Percentiles rank a stretch among this genome's conserved stretches.
Evolutionary conservation across 2,113 vertebrate genomes (phyloP).

Genomic region (Romanogobio albipinnatus): DNA sequence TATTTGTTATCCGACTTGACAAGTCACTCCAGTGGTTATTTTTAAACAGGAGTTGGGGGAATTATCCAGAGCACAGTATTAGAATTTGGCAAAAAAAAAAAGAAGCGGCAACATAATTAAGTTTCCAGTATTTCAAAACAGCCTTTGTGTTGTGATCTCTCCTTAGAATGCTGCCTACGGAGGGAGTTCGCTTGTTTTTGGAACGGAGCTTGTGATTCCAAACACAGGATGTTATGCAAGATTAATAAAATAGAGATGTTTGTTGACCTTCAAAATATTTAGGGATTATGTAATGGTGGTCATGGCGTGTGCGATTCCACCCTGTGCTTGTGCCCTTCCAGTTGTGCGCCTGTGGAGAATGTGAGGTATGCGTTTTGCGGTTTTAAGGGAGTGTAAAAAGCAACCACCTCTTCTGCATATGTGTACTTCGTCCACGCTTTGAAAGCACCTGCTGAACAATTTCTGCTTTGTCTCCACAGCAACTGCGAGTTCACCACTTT

Average conservation of each 20-base stretch:
- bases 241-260: slow-evolving; percentile 29
- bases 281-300: slow-evolving; percentile 52
- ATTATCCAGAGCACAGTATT: neutral
- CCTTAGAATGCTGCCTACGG: neutral
- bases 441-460: slow-evolving; percentile 55
- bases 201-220: slow-evolving; percentile 13
- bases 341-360: slow-evolving; percentile 66
- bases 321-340: slow-evolving; percentile 63
- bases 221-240: neutral
- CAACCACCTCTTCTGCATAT: slow-evolving; percentile 61
- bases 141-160: neutral
- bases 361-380: slow-evolving; percentile 66
- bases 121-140: neutral
- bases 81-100: neutral
- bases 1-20: too few relatives aligned
- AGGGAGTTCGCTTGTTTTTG: neutral
- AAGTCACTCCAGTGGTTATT: slow-evolving; percentile 1
- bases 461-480: slow-evolving; percentile 63
- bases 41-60: neutral
- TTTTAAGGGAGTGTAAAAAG: slow-evolving; percentile 61
- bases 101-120: neutral
- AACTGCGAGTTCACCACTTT: slow-evolving; percentile 62
- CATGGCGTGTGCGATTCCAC: slow-evolving; percentile 58
- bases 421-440: slow-evolving; percentile 43
- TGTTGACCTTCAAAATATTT: slow-evolving; percentile 27